Base-by-base conservation (phyloP, 2,888 invertebrate genomes). In the Sicus ferrugineus region DNA sequence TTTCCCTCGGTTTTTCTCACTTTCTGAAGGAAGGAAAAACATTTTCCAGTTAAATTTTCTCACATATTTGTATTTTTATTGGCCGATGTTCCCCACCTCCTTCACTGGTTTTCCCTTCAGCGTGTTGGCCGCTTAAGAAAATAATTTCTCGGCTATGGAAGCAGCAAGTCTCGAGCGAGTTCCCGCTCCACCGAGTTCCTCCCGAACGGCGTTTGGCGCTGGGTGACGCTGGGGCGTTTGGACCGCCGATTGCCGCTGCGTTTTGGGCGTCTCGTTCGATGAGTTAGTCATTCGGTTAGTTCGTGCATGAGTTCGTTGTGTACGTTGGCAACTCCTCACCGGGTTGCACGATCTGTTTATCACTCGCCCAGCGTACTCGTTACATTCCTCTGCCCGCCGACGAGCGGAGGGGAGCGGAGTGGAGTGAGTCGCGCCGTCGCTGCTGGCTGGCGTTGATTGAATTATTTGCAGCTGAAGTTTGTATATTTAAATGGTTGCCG, bases 391-490 rank as follows among this genome's bases (percentile, higher is more conserved):
- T 11, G 6, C 52, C 21, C 23, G 11, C 52, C 26, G 19, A 21
- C 52, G 11, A 16, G 58, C 19, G n/a, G 9, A 34, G 19, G n/a
- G 30, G 0, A 23, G 56, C 56, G 5, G 56, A 56, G 56, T 30
- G 16, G 28, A 14, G 30, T 34, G 11, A 14, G 31, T 9, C 14
- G 58, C 28, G 30, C 74, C 23, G 19, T 21, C 23, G 76, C 77
- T 68, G 71, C 54, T 58, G 68, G 54, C 50, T 59, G 69, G 76
- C 73, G 79, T 77, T 80, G 79, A 79, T 79, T 74, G 81, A 79
- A 80, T 79, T 79, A 79, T 79, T 80, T 80, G 81, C 79, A 80
- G 80, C 72, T 76, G 64, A 72, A 72, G 46, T 62, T 21, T 50
- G 48, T 28, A 23, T 52, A 34, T 38, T 42, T 38, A 34, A 48